A percentile compares a stretch with the other conserved stretches of the same genome.
These are phyloP conservation scores for Ophioninae sp. DNA, from an alignment of 2,888 invertebrate species.

Conservation along the genomic window DNA sequence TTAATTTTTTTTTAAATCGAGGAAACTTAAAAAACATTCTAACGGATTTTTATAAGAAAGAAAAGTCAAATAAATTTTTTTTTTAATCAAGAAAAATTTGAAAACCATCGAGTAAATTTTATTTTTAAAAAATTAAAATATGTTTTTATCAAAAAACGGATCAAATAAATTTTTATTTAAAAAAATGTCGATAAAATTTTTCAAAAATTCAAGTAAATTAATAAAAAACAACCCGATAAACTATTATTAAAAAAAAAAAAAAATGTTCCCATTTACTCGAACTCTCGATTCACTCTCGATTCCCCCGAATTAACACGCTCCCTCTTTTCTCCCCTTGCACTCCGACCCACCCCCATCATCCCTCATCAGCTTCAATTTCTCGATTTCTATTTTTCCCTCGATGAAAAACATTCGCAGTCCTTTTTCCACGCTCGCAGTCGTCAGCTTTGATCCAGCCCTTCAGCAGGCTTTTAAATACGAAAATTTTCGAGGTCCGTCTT, in stretches of 20 bases:
- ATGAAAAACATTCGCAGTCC: conserved; percentile 22
- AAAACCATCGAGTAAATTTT: too few relatives aligned
- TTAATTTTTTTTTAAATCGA: too few relatives aligned
- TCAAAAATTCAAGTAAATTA: too few relatives aligned
- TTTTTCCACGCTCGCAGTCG: not conserved
- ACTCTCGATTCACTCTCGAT: conserved; percentile 46
- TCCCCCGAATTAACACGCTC: conserved; percentile 59
- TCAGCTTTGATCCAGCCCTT: not conserved
- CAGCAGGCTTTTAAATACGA: conserved; percentile 9
- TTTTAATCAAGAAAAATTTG: too few relatives aligned
- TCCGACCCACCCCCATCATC: not conserved
- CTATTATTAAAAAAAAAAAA: too few relatives aligned
- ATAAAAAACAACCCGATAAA: conserved; percentile 13
- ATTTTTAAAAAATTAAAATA: too few relatives aligned
- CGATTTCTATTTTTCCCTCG: conserved; percentile 10
- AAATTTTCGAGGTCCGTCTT: conserved; percentile 18
- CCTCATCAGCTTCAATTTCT: conserved; percentile 14
- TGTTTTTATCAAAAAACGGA: too few relatives aligned
- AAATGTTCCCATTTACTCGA: not conserved
- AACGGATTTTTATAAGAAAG: too few relatives aligned
- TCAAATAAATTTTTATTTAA: too few relatives aligned
- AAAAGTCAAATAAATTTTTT: too few relatives aligned
- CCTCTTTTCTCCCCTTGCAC: conserved; percentile 24
- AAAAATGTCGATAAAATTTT: too few relatives aligned
- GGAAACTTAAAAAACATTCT: too few relatives aligned